These are phyloP conservation scores for Euwallacea similis DNA, from an alignment of 1,140 invertebrate genomes.

Conservation along the genomic window DNA sequence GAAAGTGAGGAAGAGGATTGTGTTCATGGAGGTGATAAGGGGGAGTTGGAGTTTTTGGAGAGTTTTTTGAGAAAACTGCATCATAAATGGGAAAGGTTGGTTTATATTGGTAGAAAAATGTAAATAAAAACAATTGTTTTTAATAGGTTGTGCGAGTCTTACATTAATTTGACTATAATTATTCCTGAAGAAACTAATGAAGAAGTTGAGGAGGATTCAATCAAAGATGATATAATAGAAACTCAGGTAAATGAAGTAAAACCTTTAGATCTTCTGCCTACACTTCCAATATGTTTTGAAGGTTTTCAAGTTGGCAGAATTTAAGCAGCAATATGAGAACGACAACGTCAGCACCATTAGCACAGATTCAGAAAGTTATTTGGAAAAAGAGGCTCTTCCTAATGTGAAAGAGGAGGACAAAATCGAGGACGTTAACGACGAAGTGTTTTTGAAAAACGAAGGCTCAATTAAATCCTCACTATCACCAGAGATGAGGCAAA, in stretches of 20 bases:
- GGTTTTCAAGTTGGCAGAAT: constrained; percentile 45
- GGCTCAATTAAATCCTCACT: too few relatives aligned
- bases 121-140: background rate
- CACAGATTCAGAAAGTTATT: constrained; percentile 51
- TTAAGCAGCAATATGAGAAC: constrained; percentile 46
- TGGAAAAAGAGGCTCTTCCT: constrained; percentile 49
- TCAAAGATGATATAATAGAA: constrained; percentile 24
- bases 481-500: constrained; percentile 5
- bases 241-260: constrained; percentile 20
- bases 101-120: background rate
- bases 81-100: constrained; percentile 49
- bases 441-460: too few relatives aligned
- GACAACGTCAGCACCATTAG: constrained; percentile 47
- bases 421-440: constrained; percentile 12
- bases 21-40: constrained; percentile 45
- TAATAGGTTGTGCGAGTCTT: constrained; percentile 47
- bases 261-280: background rate
- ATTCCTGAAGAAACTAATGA: constrained; percentile 44
- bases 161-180: constrained; percentile 49
- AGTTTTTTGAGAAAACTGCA: constrained; percentile 51
- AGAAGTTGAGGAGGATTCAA: constrained; percentile 44
- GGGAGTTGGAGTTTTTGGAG: constrained; percentile 58
- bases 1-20: constrained; percentile 55
- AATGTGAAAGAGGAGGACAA: constrained; percentile 46
- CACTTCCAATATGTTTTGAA: constrained; percentile 12